phyloP scores from a whole-genome alignment of 2,797 vertebrate species.

The Podarcis lilfordi region DNA sequence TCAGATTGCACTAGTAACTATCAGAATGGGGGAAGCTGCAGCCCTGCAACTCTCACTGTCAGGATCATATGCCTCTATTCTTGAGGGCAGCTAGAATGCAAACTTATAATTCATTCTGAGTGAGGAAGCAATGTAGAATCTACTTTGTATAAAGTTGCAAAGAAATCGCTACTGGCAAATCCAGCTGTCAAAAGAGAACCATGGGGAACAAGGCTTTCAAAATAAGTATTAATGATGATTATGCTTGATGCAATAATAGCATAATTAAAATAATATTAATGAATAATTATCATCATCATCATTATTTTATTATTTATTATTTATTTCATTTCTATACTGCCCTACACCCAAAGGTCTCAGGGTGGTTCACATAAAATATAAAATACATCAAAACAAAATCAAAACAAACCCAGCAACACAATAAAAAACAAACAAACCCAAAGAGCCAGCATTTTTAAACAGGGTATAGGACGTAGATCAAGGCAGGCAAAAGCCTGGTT shows the following conservation, averaged over 20 bases:
- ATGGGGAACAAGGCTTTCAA: neutral
- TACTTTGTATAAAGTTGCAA: neutral
- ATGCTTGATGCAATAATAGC: conserved; percentile 1
- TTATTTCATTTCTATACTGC: too few species aligned
- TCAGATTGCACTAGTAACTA: neutral
- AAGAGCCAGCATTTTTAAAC: too few species aligned
- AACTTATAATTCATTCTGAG: neutral
- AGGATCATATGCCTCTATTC: neutral
- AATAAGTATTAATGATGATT: conserved; percentile 8
- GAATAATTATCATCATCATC: neutral
- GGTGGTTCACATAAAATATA: too few species aligned
- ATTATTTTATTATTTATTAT: too few species aligned
- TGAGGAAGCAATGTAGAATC: neutral
- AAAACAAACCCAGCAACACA: too few species aligned
- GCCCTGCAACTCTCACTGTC: neutral
- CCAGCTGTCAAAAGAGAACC: neutral
- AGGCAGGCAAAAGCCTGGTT: too few species aligned
- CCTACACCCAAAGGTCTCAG: too few species aligned
- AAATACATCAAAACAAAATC: too few species aligned
- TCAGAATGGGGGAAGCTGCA: too few species aligned
- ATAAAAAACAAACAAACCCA: too few species aligned
- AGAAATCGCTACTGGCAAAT: neutral
- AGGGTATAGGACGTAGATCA: too few species aligned
- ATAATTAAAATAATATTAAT: conserved; percentile 16
- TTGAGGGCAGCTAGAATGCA: neutral